These are phyloP conservation scores for cat (Felis catus) DNA, from an alignment of 2,113 vertebrate genomes.

Conservation along the genomic window F.catus_Fca126_mat1.0 CM031418.1:106557501-106558000, in stretches of 20 bases:
- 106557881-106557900: neutral
- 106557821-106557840: constrained; percentile 45
- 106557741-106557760: constrained; percentile 27
- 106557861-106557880: constrained; percentile 39
- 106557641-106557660: constrained; percentile 33
- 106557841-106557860: constrained; percentile 45
- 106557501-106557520: neutral
- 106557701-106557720: constrained; percentile 37
- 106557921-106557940: neutral
- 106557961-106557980: too few relatives aligned
- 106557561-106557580: neutral
- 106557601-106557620: constrained; percentile 22
- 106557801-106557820: neutral
- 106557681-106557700: constrained; percentile 4
- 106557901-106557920: neutral
- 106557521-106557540: neutral
- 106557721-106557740: constrained; percentile 42
- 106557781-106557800: neutral
- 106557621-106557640: neutral
- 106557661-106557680: constrained; percentile 40
- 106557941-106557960: too few relatives aligned
- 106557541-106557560: neutral
- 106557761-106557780: constrained; percentile 50
- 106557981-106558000: too few relatives aligned
- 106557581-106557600: constrained; percentile 40